Conservation (phyloP, 1,140 invertebrate genomes). For the Dreissena rostriformis region DNA sequence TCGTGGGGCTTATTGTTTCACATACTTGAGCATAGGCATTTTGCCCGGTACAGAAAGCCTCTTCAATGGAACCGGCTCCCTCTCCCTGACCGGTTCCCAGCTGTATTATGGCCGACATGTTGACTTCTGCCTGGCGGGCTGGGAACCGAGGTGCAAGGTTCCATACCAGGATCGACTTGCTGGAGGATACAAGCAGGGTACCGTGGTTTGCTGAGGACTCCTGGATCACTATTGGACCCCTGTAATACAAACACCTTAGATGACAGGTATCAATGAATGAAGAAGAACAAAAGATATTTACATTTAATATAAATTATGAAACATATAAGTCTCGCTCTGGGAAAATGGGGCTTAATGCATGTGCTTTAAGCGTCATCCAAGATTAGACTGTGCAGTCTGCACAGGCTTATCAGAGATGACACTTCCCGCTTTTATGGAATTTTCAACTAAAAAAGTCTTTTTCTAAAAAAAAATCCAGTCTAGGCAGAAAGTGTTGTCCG, state of each 20-base stretch:
- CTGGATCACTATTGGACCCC: constrained; percentile 64
- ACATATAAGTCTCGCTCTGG: no score
- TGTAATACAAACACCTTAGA: constrained; percentile 28
- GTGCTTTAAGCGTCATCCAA: no score
- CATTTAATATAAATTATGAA: no score
- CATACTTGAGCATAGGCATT: constrained; percentile 73
- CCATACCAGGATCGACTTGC: constrained; percentile 73
- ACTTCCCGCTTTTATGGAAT: no score
- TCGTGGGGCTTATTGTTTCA: neutral
- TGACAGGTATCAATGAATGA: no score
- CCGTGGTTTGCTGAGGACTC: constrained; percentile 71
- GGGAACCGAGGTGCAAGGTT: constrained; percentile 76
- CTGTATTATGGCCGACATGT: constrained; percentile 67
- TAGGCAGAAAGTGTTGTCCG: no score
- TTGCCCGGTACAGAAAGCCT: constrained; percentile 71
- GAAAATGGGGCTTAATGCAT: no score
- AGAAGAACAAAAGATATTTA: no score
- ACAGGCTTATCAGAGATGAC: no score
- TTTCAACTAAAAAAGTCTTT: no score
- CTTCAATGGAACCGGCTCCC: constrained; percentile 52
- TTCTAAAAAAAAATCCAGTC: no score
- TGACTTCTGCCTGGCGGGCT: constrained; percentile 62
- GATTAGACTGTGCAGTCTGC: no score
- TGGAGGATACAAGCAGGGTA: constrained; percentile 65
- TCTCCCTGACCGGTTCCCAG: constrained; percentile 50